A percentile compares a stretch with the other conserved stretches of the same genome.
These are phyloP conservation scores for Cecropterus lyciades DNA, from an alignment of 1,140 invertebrate species.

Conservation along the genomic window DNA sequence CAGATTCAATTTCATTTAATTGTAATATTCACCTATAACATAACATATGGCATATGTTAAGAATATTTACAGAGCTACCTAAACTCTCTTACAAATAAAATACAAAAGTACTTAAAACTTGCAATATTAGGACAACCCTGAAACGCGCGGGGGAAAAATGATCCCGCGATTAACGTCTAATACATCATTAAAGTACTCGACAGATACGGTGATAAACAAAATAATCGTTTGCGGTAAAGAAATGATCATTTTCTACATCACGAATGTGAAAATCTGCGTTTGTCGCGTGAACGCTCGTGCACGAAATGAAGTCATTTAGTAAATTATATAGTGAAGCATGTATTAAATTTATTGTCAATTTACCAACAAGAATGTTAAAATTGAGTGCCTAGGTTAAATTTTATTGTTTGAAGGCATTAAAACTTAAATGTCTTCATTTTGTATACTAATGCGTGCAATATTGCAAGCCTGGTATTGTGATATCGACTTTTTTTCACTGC, in stretches of 20 bases:
- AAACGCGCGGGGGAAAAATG: slow-evolving; percentile 33
- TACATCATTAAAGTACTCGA: slow-evolving; percentile 36
- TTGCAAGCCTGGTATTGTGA: too few relatives aligned
- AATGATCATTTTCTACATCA: slow-evolving; percentile 62
- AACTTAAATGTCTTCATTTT: background rate
- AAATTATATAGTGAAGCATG: too few relatives aligned
- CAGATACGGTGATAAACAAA: slow-evolving; percentile 55
- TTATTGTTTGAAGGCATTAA: slow-evolving; percentile 7
- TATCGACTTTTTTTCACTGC: too few relatives aligned
- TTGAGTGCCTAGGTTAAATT: slow-evolving; percentile 5
- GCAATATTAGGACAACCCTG: background rate
- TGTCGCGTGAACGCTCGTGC: slow-evolving; percentile 40
- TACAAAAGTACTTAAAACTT: background rate
- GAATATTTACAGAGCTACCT: too few relatives aligned
- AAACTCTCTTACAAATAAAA: too few relatives aligned
- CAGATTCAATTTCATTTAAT: too few relatives aligned
- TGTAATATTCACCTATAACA: too few relatives aligned
- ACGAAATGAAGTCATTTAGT: slow-evolving; percentile 28
- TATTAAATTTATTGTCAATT: slow-evolving; percentile 46
- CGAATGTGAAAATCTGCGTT: slow-evolving; percentile 63
- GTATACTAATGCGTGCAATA: too few relatives aligned
- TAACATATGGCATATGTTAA: too few relatives aligned
- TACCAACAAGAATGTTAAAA: slow-evolving; percentile 19
- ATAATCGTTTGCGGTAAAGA: slow-evolving; percentile 67
- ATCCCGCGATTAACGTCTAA: slow-evolving; percentile 47